Evolutionary conservation across 2,113 vertebrate species (phyloP), one percentile per base, ranked within the genome.

Genomic region (Phrynocephalus versicolor): DNA sequence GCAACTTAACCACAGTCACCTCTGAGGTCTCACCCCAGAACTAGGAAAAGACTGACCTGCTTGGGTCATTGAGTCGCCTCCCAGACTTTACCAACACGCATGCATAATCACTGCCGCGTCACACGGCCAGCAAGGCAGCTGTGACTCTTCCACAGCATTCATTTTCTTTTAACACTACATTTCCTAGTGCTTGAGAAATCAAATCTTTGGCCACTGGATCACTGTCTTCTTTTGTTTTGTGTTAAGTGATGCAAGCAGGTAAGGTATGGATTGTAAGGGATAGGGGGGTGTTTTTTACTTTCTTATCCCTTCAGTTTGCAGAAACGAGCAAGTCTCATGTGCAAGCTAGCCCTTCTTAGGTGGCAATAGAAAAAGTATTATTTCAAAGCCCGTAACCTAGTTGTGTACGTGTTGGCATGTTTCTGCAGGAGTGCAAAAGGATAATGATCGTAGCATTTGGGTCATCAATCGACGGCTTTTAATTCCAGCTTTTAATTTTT

Each of bases 1-100:
- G 14, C 76, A 85, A 58, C 65, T 12, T 79, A 71, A 87, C 80
- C 64, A 70, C 70, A 35, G 80, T 64, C 73, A 87, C 18, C 71
- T 79, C 67, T 55, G 75, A 82, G 25, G 39, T 78, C 81, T 55
- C 2, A 39, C 58, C 16, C 6, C 78, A n/a, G 58, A 86, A 37
- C n/a, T 83, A 71, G 35, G 45, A 65, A 74, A n/a, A 79, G 14
- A 10, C 57, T 67, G 23, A 25, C 57, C n/a, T 39, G 7, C 39
- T 58, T 35, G 23, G 16, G n/a, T 57, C 41, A 78, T 13, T 58
- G 23, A 3, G 3, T 79, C 19, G 21, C 35, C 27, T 10, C 64
- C 13, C 21, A 51, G 58, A 6, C 35, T 23, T n/a, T 81, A 21
- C 21, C n/a, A 80, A 10, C 5, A 14, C 7, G 30, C 37, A 79